phyloP scores from a whole-genome alignment of 2,113 vertebrate genomes.

The Plecotus auritus region DNA sequence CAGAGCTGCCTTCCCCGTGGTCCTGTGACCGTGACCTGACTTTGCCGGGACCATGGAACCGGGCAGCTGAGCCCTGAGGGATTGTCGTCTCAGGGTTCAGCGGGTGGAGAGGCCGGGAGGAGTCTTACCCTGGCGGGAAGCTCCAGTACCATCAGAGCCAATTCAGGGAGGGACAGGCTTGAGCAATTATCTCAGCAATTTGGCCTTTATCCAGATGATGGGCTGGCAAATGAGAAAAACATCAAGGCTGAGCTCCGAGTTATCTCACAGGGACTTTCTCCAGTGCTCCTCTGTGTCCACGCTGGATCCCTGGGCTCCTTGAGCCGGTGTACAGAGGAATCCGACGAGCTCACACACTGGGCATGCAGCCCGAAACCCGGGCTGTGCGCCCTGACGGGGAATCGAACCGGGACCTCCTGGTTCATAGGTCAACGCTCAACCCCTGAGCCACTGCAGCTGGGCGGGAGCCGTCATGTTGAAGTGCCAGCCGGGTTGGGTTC shows the following conservation, averaged over 20 bases:
- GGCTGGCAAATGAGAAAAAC: slow-evolving; percentile 56
- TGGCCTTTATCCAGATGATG: slow-evolving; percentile 49
- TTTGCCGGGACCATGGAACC: not conserved
- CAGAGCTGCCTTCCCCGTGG: too few relatives aligned
- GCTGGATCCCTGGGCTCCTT: slow-evolving; percentile 28
- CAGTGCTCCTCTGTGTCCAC: slow-evolving; percentile 26
- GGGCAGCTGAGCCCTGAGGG: not conserved
- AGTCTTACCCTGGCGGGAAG: not conserved
- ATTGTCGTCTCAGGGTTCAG: not conserved
- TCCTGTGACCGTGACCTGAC: not conserved
- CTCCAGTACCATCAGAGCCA: not conserved
- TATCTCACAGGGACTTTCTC: slow-evolving; percentile 51
- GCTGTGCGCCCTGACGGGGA: too few relatives aligned
- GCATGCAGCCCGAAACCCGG: too few relatives aligned
- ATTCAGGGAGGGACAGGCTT: slow-evolving; percentile 18
- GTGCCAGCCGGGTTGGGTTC: not conserved
- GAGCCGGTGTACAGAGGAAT: slow-evolving; percentile 34
- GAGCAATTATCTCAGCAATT: slow-evolving; percentile 54
- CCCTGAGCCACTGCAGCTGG: too few relatives aligned
- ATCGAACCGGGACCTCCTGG: too few relatives aligned
- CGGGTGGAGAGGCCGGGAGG: not conserved
- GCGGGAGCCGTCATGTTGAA: not conserved
- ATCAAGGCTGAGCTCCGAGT: slow-evolving; percentile 45
- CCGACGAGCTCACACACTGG: not conserved
- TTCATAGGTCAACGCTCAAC: too few relatives aligned